These are phyloP conservation scores for Bombus impatiens DNA, from an alignment of 1,140 invertebrate genomes.

Conservation along the genomic window DNA sequence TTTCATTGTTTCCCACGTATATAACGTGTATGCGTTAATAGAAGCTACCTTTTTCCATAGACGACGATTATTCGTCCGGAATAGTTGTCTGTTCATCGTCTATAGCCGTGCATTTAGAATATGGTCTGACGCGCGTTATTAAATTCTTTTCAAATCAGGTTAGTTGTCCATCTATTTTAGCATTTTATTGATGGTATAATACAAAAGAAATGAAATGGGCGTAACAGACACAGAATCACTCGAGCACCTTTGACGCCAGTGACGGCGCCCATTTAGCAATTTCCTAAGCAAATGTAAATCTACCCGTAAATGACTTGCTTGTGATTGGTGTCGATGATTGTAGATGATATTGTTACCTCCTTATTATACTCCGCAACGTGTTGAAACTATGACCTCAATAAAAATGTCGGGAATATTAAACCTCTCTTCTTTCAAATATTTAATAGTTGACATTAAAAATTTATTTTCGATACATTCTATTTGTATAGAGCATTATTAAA, in stretches of 20 bases:
- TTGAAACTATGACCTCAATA: conserved; percentile 1
- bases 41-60: background rate
- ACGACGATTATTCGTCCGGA: background rate
- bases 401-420: background rate
- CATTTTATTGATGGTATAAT: conserved; percentile 48
- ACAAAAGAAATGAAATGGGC: conserved; percentile 24
- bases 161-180: conserved; percentile 52
- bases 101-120: conserved; percentile 10
- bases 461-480: background rate
- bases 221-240: conserved; percentile 6
- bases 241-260: conserved; percentile 18
- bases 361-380: background rate
- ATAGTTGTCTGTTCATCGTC: background rate
- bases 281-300: conserved; percentile 32
- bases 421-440: background rate
- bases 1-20: background rate
- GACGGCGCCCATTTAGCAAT: conserved; percentile 41
- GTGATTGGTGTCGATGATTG: background rate
- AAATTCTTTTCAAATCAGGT: conserved; percentile 46
- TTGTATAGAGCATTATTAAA: no score
- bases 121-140: conserved; percentile 45
- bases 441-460: background rate
- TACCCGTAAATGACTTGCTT: conserved; percentile 12
- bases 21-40: background rate
- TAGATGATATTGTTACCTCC: background rate